These are phyloP conservation scores for Lysandra coridon DNA, from an alignment of 2,888 invertebrate species.

Conservation along the genomic window DNA sequence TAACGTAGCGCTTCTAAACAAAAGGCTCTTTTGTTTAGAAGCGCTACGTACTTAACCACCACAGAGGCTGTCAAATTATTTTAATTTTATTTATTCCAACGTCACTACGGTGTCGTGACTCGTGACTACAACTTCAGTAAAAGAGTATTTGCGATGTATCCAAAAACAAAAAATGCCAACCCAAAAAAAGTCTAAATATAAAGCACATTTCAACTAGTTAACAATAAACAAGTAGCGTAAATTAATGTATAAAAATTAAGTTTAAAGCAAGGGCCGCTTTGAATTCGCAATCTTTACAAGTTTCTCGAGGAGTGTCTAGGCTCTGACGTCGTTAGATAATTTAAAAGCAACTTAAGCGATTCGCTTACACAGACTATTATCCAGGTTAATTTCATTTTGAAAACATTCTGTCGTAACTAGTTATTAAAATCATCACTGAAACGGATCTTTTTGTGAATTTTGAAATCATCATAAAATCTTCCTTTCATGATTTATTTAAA, in stretches of 20 bases:
- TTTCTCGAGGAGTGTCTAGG: slow-evolving; percentile 28
- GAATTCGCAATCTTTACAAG: slow-evolving; percentile 33
- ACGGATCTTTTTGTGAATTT: slow-evolving; percentile 12
- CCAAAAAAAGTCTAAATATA: background rate
- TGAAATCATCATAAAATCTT: slow-evolving; percentile 6
- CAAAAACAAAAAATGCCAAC: too few relatives aligned
- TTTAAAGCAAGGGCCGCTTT: slow-evolving; percentile 25
- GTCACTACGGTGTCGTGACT: too few relatives aligned
- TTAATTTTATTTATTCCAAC: too few relatives aligned
- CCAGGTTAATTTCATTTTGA: slow-evolving; percentile 27
- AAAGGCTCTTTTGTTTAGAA: too few relatives aligned
- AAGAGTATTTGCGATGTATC: too few relatives aligned
- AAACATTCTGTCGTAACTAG: slow-evolving; percentile 24
- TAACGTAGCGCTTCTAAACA: too few relatives aligned
- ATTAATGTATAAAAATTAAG: slow-evolving; percentile 17
- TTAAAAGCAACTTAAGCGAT: slow-evolving; percentile 29
- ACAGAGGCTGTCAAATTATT: too few relatives aligned
- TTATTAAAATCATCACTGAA: slow-evolving; percentile 15
- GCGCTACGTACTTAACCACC: too few relatives aligned
- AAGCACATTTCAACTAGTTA: background rate
- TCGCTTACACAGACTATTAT: slow-evolving; percentile 30
- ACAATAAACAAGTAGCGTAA: background rate
- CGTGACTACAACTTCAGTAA: too few relatives aligned
- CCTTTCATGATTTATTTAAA: slow-evolving; percentile 10
- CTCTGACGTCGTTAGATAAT: slow-evolving; percentile 32